phyloP scores from a whole-genome alignment of 2,888 invertebrate genomes.

The Gibbula magus region DNA sequence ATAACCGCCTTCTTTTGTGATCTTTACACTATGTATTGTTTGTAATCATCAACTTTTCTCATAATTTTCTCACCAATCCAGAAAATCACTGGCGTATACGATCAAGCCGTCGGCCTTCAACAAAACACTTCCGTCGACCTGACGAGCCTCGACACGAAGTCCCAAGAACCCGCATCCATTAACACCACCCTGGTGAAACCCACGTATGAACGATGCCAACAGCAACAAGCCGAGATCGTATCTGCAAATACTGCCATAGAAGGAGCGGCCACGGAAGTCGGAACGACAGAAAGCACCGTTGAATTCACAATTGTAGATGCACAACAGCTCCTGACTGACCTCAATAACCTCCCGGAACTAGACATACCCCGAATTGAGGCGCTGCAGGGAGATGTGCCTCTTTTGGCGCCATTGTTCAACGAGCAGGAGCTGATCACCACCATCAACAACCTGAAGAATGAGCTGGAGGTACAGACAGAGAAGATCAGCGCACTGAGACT shows the following conservation, averaged over 20 bases:
- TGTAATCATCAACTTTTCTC: too few species aligned
- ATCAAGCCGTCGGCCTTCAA: neutral
- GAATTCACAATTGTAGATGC: neutral
- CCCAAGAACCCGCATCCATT: neutral
- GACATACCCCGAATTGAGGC: slow-evolving; percentile 2
- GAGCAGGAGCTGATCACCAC: neutral
- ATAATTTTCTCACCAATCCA: too few species aligned
- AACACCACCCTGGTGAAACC: slow-evolving; percentile 20
- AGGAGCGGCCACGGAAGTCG: neutral
- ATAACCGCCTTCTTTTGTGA: too few species aligned
- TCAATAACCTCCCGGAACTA: slow-evolving; percentile 20
- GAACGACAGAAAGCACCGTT: neutral
- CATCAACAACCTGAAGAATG: neutral
- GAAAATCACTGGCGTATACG: neutral
- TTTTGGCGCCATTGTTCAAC: neutral
- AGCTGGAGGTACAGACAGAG: neutral
- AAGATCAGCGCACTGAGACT: neutral
- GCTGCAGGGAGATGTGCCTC: neutral
- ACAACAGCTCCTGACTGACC: neutral
- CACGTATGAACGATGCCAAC: neutral
- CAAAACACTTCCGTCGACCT: neutral
- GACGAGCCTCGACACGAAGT: neutral
- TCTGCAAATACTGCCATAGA: neutral
- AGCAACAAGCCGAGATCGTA: neutral
- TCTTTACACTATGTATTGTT: too few species aligned